phyloP scores from a whole-genome alignment of 2,888 invertebrate species.

The Caenorhabditis angaria region DNA sequence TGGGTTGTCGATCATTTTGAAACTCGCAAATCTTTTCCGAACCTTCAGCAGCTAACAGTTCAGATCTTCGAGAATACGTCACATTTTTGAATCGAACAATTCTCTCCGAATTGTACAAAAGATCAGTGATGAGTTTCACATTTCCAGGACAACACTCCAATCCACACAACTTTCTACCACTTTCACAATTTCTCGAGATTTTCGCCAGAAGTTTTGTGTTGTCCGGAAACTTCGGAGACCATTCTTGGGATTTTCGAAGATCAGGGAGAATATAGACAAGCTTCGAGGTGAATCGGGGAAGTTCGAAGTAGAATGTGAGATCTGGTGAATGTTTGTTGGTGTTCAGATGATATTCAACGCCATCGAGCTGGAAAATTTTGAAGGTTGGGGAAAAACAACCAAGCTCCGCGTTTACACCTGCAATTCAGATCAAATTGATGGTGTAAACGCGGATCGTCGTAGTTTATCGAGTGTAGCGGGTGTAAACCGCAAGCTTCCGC shows the following conservation, averaged over 20 bases:
- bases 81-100: not conserved
- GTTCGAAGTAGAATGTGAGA: not conserved
- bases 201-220: not conserved
- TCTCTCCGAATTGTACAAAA: not conserved
- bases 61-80: not conserved
- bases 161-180: not conserved
- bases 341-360: slow-evolving; percentile 3
- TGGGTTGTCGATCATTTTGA: not conserved
- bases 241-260: not conserved
- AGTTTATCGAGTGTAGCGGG: not conserved
- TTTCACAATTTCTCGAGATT: slow-evolving; percentile 9
- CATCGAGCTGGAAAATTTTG: slow-evolving; percentile 3
- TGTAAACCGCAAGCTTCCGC: too few species aligned
- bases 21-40: not conserved
- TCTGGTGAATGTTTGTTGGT: not conserved
- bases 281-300: not conserved
- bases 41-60: not conserved
- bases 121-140: not conserved
- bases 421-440: not conserved
- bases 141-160: slow-evolving; percentile 8
- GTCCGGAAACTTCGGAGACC: not conserved
- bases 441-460: not conserved
- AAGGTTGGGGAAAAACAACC: too few species aligned
- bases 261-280: not conserved
- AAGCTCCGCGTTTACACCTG: not conserved